These are phyloP conservation scores for Orthonyx spaldingii DNA, from an alignment of 2,113 vertebrate genomes.

Conservation along the genomic window DNA sequence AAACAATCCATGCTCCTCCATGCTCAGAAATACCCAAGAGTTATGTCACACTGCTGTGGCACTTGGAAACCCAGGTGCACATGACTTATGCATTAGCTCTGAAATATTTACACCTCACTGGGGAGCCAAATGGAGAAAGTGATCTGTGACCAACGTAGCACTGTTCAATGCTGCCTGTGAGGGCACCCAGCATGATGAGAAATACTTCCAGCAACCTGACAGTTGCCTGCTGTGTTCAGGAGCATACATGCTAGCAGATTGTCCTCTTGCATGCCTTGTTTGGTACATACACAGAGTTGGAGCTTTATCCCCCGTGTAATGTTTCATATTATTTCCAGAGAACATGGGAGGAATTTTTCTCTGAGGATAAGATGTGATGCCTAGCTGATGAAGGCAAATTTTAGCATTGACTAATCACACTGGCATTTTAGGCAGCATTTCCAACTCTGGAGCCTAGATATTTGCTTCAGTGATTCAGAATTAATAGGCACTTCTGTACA, in stretches of 20 bases:
- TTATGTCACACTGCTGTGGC: background rate
- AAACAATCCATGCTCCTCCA: background rate
- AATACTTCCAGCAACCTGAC: background rate
- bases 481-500: constrained; percentile 3
- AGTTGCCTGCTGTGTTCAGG: background rate
- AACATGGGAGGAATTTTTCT: background rate
- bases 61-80: constrained; percentile 26
- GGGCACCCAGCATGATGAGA: background rate
- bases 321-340: background rate
- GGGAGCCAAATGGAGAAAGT: constrained; percentile 24
- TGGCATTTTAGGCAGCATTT: constrained; percentile 20
- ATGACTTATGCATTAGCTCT: constrained; percentile 53
- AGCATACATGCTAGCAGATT: background rate
- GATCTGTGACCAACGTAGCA: background rate
- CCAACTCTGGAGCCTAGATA: background rate
- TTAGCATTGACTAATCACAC: constrained; percentile 1
- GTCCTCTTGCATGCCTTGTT: background rate
- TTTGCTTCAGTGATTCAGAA: constrained; percentile 14
- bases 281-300: background rate
- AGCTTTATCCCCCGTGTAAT: background rate
- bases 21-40: constrained; percentile 27
- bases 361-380: background rate
- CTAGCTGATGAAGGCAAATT: background rate
- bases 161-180: background rate
- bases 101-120: constrained; percentile 41